phyloP scores from a whole-genome alignment of 2,113 vertebrate genomes.

The Phylloscopus trochiloides region DNA sequence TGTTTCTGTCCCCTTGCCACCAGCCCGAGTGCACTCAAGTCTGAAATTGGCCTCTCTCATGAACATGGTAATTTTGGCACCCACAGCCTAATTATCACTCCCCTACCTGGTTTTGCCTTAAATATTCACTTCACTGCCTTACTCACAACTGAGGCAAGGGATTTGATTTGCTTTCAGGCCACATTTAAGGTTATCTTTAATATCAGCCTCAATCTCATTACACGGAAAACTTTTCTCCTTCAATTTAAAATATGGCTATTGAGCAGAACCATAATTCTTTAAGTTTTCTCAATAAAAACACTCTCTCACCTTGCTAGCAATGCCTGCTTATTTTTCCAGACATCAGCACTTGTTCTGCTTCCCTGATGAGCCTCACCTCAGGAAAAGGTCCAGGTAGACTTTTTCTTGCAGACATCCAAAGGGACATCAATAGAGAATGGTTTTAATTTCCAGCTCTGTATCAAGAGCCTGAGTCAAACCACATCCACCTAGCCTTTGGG shows the following conservation, averaged over 20 bases:
- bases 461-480: neutral
- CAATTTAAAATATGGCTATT: neutral
- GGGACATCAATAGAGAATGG: neutral
- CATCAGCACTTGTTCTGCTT: neutral
- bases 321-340: neutral
- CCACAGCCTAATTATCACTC: neutral
- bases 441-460: constrained; percentile 25
- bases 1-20: neutral
- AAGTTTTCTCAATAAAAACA: neutral
- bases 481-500: constrained; percentile 17
- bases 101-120: neutral
- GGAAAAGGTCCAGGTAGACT: neutral
- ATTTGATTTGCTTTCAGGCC: constrained; percentile 9
- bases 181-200: neutral
- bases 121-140: neutral
- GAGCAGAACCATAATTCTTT: neutral
- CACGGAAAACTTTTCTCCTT: neutral
- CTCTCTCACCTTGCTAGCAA: neutral
- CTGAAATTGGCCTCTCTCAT: constrained; percentile 39
- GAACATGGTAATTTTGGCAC: constrained; percentile 6
- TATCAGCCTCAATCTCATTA: neutral
- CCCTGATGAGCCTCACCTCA: neutral
- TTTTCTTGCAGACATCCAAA: neutral
- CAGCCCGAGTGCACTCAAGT: constrained; percentile 3
- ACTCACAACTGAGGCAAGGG: neutral